A percentile compares a stretch with the other conserved stretches of the same genome.
These are phyloP conservation scores for Zootoca vivipara DNA, from an alignment of 2,113 vertebrate genomes.

Conservation along the genomic window DNA sequence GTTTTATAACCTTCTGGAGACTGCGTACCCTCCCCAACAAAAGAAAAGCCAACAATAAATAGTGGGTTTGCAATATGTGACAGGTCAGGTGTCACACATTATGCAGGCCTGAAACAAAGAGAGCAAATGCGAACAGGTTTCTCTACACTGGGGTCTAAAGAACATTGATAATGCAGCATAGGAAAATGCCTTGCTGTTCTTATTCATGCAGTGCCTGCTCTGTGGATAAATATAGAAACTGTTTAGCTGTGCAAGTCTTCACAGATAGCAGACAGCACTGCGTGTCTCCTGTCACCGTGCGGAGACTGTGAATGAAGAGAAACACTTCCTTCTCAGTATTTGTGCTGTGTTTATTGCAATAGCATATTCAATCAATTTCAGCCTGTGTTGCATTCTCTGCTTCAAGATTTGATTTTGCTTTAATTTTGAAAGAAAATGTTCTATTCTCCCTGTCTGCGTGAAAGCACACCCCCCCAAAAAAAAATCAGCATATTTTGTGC, in stretches of 20 bases:
- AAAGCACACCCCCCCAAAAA: background rate
- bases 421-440: background rate
- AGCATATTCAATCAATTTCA: slow-evolving; percentile 14
- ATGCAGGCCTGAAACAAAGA: background rate
- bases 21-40: too few species aligned
- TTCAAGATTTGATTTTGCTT: background rate
- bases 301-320: background rate
- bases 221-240: slow-evolving; percentile 15
- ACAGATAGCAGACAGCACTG: background rate
- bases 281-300: background rate
- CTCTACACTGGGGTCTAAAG: background rate
- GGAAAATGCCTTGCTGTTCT: background rate
- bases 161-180: background rate
- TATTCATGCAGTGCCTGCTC: background rate
- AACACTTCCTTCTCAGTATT: background rate
- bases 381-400: background rate
- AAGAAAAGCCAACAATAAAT: too few species aligned
- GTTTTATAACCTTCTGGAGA: background rate
- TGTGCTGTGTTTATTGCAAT: background rate
- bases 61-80: background rate
- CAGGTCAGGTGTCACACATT: background rate
- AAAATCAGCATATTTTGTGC: slow-evolving; percentile 6
- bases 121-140: background rate
- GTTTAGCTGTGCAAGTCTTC: slow-evolving; percentile 4
- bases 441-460: background rate